These are phyloP conservation scores for Boloria selene DNA, from an alignment of 2,888 invertebrate species.

Conservation along the genomic window DNA sequence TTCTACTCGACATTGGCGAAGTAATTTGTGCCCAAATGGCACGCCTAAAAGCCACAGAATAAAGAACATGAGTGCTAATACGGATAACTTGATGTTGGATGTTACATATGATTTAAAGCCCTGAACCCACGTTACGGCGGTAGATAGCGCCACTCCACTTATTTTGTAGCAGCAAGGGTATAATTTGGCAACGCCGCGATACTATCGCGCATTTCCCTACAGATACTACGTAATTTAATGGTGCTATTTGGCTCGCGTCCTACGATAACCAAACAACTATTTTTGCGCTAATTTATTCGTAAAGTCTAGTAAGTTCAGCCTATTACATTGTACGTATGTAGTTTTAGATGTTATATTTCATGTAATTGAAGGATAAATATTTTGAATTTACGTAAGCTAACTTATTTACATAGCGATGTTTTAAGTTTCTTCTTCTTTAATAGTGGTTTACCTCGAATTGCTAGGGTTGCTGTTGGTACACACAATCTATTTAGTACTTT, in stretches of 20 bases:
- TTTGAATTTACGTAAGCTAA: too few relatives aligned
- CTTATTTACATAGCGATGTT: too few relatives aligned
- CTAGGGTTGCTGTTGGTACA: too few relatives aligned
- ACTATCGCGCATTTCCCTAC: constrained; percentile 73
- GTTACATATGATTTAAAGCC: constrained; percentile 19
- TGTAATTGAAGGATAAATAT: too few relatives aligned
- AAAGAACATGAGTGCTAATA: constrained; percentile 5
- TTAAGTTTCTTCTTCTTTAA: too few relatives aligned
- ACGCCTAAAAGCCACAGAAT: too few relatives aligned
- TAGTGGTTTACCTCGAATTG: too few relatives aligned
- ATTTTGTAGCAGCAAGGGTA: constrained; percentile 74
- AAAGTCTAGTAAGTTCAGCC: constrained; percentile 17
- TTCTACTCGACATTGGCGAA: too few relatives aligned
- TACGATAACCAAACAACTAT: constrained; percentile 47
- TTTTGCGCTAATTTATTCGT: constrained; percentile 48
- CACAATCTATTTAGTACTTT: too few relatives aligned
- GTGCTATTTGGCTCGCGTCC: constrained; percentile 65
- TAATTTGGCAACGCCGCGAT: constrained; percentile 78
- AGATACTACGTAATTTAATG: constrained; percentile 77
- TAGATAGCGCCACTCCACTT: constrained; percentile 47
- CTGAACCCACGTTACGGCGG: constrained; percentile 11
- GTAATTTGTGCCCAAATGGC: too few relatives aligned
- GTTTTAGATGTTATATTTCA: constrained; percentile 1
- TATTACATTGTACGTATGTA: constrained; percentile 5
- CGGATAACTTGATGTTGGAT: constrained; percentile 3